Evolutionary conservation across 2,797 vertebrate species (phyloP), one percentile per base, ranked within the genome.

Genomic region (Atherinosoma microstoma): DNA sequence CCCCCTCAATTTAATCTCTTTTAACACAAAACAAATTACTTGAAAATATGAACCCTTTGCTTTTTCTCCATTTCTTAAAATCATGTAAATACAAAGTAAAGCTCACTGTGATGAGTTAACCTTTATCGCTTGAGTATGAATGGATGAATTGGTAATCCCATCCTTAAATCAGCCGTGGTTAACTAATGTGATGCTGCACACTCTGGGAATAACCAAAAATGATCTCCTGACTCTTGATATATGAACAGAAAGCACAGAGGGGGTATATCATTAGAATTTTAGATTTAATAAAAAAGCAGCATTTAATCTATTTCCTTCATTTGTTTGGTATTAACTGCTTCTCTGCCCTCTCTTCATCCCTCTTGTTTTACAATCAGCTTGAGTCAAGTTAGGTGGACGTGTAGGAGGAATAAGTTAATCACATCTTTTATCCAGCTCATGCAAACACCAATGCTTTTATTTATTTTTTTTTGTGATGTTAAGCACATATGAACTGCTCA

Each of bases 211-310:
- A 74, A 68, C 24, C 49, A 49, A 63, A 40, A 78, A 58, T 47
- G 10, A 70, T 63, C 60, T 45, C 22, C 71, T 20, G 54, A 56
- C 51, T 80, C 27, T 68, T 66, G 76, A 84, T 76, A 66, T 73
- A 74, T 65, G 58, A 73, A 42, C 38, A 60, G 67, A 56, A 90
- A 90, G 93, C 95, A 89, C 91, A 90, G 88, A 90, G 93, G 94
- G 93, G 89, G 91, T 94, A 93, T 95, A 96, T 96, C 92, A 97
- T 98, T 97, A 96, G 96, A 97, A 97, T 97, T 97, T 97, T 95
- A 96, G 95, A 97, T 97, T 96, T 97, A 96, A 98, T 85, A 9
- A 47, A 97, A 95, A 94, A 95, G 94, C 93, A 95, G 93, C 93
- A 94, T 96, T 96, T 96, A 97, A 96, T 96, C 94, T 94, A 95